Base-by-base conservation (phyloP, 2,888 invertebrate species). In the Diaprepes abbreviatus region DNA sequence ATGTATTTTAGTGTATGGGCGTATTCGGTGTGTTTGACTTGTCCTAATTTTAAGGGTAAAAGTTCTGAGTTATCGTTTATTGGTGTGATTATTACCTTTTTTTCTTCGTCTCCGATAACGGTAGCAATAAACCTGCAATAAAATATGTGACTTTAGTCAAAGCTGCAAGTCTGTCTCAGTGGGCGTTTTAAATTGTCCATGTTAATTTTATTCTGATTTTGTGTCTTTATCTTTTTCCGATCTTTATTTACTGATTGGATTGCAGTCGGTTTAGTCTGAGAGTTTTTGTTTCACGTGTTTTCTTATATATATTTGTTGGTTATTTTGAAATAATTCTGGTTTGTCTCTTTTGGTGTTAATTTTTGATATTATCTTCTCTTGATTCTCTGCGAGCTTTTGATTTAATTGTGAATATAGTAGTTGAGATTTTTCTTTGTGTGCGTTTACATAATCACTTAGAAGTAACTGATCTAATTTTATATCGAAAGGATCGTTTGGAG, bases 121-220 rank as follows among this genome's bases (percentile, higher is more conserved):
- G 28, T 17, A 14, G 24, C 57, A 10, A 33, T 28, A 4, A 54
- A 12, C 12, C 54, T 54, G 31, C 31, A 54, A 54, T 54, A 35
- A 10, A 54, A 54, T 35, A 54, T 17, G 3, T 24, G 2, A 6
- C 10, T 28, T 54, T 54, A 31, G n/a, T 31, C 54, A 54, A 24
- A 54, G 17, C 54, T 31, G 52, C 24, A 52, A 9, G 52, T 19
- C 12, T 52, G 28, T 40, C 43, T 40, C 3, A 52, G 28, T 14
- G 52, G 52, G 9, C 16, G 28, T 52, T 52, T 21, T 4, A 52
- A 14, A 24, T 52, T 52, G 52, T 52, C 52, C 24, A 52, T 52
- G n/a, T 52, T 24, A 12, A 52, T 7, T 52, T 48, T 52, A 12
- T 7, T n/a, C 10, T 24, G 52, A 6, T 3, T 21, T 12, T 52